phyloP scores from a whole-genome alignment of 2,888 invertebrate species.

The Leptothorax acervorum region DNA sequence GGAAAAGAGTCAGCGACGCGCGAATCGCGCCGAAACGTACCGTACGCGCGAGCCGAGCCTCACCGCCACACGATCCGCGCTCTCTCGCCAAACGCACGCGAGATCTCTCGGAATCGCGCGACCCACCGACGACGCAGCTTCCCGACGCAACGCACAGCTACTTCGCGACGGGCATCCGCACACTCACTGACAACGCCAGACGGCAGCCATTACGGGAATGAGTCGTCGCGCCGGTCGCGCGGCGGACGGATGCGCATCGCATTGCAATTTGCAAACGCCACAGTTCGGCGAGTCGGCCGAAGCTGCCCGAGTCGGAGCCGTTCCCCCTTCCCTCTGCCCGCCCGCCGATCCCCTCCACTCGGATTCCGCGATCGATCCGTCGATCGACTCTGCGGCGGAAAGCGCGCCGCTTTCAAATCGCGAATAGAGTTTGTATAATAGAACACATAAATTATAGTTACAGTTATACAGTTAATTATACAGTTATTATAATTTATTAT shows the following conservation, averaged over 20 bases:
- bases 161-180: conserved; percentile 65
- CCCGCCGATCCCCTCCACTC: not conserved
- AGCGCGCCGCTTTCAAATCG: conserved; percentile 9
- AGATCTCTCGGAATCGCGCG: conserved; percentile 8
- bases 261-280: conserved; percentile 59
- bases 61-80: not conserved
- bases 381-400: not conserved
- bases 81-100: not conserved
- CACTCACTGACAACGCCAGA: conserved; percentile 83
- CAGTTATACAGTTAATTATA: too few species aligned
- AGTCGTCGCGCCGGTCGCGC: conserved; percentile 64
- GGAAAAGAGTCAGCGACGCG: not conserved
- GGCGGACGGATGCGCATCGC: conserved; percentile 22
- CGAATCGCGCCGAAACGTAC: not conserved
- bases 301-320: not conserved
- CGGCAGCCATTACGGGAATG: conserved; percentile 84
- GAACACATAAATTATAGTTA: too few species aligned
- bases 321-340: conserved; percentile 14
- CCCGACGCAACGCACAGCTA: conserved; percentile 37
- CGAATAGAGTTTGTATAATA: not conserved
- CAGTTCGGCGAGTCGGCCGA: conserved; percentile 59
- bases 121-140: conserved; percentile 36
- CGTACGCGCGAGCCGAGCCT: not conserved
- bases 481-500: too few species aligned
- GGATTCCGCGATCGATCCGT: not conserved